These are phyloP conservation scores for Ptyas mucosa DNA, from an alignment of 2,113 vertebrate genomes.

Conservation along the genomic window DNA sequence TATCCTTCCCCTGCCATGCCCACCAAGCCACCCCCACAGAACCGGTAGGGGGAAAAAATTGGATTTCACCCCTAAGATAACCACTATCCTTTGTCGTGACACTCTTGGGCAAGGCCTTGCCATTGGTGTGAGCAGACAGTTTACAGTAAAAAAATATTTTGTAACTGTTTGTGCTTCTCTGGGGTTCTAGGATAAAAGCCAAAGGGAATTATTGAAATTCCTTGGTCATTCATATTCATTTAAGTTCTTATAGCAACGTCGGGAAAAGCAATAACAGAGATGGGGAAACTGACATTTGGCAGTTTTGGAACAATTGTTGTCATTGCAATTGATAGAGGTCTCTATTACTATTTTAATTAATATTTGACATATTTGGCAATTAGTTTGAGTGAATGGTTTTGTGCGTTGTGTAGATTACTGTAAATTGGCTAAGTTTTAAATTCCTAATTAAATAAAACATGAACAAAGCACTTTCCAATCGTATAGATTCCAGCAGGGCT, in stretches of 20 bases:
- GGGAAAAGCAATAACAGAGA: not conserved
- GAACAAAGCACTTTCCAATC: not conserved
- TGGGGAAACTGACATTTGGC: not conserved
- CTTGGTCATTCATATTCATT: conserved; percentile 1
- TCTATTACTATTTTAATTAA: not conserved
- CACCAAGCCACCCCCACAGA: too few relatives aligned
- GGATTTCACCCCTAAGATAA: too few relatives aligned
- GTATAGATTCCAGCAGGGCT: not conserved
- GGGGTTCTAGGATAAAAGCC: conserved; percentile 13
- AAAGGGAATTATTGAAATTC: not conserved
- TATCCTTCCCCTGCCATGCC: too few relatives aligned
- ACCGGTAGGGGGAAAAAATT: too few relatives aligned
- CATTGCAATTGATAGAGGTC: not conserved
- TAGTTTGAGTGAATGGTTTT: not conserved
- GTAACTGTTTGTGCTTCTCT: not conserved
- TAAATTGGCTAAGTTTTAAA: not conserved
- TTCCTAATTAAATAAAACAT: not conserved
- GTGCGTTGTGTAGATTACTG: not conserved
- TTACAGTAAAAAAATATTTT: not conserved
- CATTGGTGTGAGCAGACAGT: not conserved
- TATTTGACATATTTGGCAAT: not conserved
- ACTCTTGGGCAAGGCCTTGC: not conserved
- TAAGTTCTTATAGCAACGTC: not conserved
- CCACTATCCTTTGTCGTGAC: not conserved
- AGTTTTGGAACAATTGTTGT: not conserved